Conservation (phyloP, 2,113 vertebrate genomes). For the Stegastes partitus region DNA sequence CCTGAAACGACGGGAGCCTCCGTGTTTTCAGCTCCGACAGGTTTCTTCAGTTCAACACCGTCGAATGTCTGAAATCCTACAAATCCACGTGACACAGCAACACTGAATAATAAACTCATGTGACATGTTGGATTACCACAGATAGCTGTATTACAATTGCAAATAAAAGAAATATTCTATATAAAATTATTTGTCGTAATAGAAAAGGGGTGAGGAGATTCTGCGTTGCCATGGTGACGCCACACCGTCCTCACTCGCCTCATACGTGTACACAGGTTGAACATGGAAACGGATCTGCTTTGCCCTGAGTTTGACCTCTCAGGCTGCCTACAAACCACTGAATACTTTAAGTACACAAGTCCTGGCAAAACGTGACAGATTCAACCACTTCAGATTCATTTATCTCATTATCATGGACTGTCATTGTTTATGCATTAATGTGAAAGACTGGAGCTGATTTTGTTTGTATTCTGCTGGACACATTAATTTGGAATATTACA, state of each 20-base stretch:
- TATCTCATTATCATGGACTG: too few species aligned
- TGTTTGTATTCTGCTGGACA: too few species aligned
- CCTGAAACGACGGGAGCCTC: neutral
- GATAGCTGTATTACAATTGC: slow-evolving; percentile 11
- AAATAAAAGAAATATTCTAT: neutral
- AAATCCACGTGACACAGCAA: neutral
- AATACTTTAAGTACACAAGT: too few species aligned
- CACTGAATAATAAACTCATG: neutral
- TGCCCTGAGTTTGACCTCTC: slow-evolving; percentile 14
- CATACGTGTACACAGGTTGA: slow-evolving; percentile 22
- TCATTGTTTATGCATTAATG: too few species aligned
- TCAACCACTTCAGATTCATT: too few species aligned
- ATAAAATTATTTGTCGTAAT: slow-evolving; percentile 36
- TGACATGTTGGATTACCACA: slow-evolving; percentile 28
- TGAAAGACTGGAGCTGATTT: too few species aligned
- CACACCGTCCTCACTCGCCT: too few species aligned
- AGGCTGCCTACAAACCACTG: neutral
- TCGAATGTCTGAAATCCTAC: neutral
- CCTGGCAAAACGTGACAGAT: too few species aligned
- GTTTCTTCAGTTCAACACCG: too few species aligned
- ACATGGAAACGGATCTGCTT: neutral
- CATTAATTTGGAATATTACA: too few species aligned
- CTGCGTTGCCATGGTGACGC: neutral
- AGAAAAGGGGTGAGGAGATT: neutral
- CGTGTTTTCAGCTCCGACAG: too few species aligned